A percentile compares a stretch with the other conserved stretches of the same genome.
Conservation (phyloP, 2,888 invertebrate genomes). For the Himalopsyche japonica region DNA sequence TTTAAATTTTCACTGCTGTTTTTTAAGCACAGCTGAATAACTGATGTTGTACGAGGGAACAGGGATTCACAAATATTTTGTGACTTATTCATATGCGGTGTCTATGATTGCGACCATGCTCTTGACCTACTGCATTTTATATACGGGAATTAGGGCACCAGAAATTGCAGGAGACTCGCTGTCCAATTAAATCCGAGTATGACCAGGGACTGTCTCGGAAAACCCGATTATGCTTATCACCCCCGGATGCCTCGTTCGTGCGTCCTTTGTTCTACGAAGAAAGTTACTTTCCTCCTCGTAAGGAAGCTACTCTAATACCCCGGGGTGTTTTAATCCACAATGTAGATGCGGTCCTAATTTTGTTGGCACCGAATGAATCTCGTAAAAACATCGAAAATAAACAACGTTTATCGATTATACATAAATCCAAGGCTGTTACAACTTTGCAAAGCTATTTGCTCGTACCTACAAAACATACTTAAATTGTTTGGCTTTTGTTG, state of each 20-base stretch:
- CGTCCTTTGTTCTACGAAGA: background rate
- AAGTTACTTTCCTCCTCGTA: background rate
- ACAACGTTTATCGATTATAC: background rate
- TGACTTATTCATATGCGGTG: no score
- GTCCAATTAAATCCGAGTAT: background rate
- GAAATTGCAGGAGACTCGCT: background rate
- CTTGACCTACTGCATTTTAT: background rate
- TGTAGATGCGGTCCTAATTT: background rate
- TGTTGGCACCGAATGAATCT: background rate
- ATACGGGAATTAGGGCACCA: background rate
- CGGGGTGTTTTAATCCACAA: background rate
- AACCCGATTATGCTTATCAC: constrained; percentile 39
- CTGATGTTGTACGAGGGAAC: no score
- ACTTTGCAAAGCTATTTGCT: no score
- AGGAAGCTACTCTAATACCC: background rate
- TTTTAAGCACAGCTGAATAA: no score
- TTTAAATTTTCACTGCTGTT: no score
- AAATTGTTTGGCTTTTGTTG: no score
- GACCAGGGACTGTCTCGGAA: constrained; percentile 8
- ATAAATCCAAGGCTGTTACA: background rate
- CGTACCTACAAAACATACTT: no score
- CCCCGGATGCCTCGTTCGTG: constrained; percentile 30
- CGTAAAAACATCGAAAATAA: background rate
- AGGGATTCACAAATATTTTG: no score
- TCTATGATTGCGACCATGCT: no score